Evolutionary conservation across 2,888 invertebrate species (phyloP).

Genomic region (Pachymerium ferrugineum): DNA sequence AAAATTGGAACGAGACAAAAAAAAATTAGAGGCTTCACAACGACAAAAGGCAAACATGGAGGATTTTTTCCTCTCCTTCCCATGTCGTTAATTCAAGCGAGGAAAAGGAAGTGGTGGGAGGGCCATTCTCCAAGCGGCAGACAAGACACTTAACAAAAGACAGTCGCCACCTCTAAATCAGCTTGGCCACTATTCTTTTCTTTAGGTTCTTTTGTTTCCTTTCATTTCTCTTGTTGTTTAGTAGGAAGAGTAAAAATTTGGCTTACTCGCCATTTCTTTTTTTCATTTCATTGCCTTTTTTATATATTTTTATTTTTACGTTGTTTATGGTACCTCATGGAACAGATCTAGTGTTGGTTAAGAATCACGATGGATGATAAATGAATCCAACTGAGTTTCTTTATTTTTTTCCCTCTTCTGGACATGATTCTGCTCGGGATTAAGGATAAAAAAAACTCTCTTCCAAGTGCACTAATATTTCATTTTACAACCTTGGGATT

Average conservation of each 20-base stretch:
- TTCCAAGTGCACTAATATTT: conserved; percentile 15
- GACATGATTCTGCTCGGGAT: conserved; percentile 22
- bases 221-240: neutral
- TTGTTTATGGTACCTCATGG: conserved; percentile 19
- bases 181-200: neutral
- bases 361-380: conserved; percentile 25
- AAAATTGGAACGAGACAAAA: neutral
- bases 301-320: neutral
- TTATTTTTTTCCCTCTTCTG: neutral
- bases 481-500: conserved; percentile 24
- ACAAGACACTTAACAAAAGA: neutral
- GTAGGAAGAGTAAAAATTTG: neutral
- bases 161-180: conserved; percentile 11
- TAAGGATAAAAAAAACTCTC: conserved; percentile 16
- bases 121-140: neutral
- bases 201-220: conserved; percentile 1
- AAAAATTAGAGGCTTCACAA: neutral
- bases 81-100: conserved; percentile 17
- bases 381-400: neutral
- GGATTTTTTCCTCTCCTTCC: neutral
- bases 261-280: neutral
- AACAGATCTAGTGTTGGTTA: conserved; percentile 12
- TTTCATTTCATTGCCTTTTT: neutral
- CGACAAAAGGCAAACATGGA: conserved; percentile 4
- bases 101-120: conserved; percentile 4